Percentiles rank a stretch among this genome's conserved stretches.
Evolutionary conservation across 53 echinoderm and acorn worm species (phyloP).

Genomic region (Temnopleurus reevesii): DNA sequence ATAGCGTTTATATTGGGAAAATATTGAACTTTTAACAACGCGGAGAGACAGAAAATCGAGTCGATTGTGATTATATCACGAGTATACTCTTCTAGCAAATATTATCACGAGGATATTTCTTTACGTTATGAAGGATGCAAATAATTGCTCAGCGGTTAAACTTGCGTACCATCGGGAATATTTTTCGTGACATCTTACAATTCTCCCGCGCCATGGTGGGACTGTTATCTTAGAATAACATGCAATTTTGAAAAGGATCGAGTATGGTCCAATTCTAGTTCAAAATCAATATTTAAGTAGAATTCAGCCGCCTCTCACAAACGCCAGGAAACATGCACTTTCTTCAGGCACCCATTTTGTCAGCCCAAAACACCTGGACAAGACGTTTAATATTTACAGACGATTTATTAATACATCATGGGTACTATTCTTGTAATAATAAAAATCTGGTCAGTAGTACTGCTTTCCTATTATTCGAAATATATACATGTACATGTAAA

Average conservation of each 20-base stretch:
- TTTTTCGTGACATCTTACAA: conserved; percentile 10
- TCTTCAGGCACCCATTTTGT: too few species aligned
- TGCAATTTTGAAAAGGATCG: neutral
- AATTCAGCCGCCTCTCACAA: neutral
- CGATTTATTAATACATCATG: too few species aligned
- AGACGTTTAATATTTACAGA: too few species aligned
- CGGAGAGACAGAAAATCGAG: neutral
- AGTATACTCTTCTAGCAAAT: conserved; percentile 1
- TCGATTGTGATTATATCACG: neutral
- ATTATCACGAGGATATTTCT: neutral
- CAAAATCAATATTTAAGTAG: neutral
- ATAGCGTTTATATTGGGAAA: too few species aligned
- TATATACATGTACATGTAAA: too few species aligned
- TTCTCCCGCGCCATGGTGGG: neutral
- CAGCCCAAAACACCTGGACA: too few species aligned
- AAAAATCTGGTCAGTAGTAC: too few species aligned
- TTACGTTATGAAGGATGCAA: neutral
- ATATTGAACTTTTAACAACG: neutral
- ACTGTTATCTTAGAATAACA: conserved; percentile 1
- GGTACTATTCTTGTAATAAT: too few species aligned
- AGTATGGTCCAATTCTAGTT: neutral
- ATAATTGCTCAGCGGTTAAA: conserved; percentile 35
- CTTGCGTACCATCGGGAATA: neutral
- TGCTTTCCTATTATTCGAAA: too few species aligned
- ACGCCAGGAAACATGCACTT: neutral